A percentile compares a stretch with the other conserved stretches of the same genome.
Evolutionary conservation across 2,888 invertebrate species (phyloP).

Genomic region (Chymomyza amoena): DNA sequence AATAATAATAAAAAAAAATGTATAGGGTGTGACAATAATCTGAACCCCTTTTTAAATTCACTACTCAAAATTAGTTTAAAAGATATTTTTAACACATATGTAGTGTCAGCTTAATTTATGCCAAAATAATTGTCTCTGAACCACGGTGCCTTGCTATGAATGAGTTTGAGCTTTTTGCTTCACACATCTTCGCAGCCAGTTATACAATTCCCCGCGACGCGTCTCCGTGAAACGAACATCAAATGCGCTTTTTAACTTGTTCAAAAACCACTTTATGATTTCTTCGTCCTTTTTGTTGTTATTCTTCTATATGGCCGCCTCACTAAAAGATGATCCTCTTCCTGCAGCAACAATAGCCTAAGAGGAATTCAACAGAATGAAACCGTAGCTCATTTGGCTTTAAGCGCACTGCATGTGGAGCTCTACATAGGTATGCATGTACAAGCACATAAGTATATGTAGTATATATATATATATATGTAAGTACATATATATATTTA

Average conservation of each 20-base stretch:
- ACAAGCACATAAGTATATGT: background rate
- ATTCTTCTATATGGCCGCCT: slow-evolving; percentile 26
- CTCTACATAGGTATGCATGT: background rate
- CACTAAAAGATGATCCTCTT: slow-evolving; percentile 68
- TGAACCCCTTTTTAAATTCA: too few species aligned
- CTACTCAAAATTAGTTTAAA: too few species aligned
- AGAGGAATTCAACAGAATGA: slow-evolving; percentile 66
- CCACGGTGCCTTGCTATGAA: slow-evolving; percentile 63
- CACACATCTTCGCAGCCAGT: slow-evolving; percentile 17
- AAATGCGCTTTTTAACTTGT: slow-evolving; percentile 61
- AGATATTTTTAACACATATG: too few species aligned
- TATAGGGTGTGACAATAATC: too few species aligned
- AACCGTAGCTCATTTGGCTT: slow-evolving; percentile 71
- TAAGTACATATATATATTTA: background rate
- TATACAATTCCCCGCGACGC: slow-evolving; percentile 11
- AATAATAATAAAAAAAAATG: too few species aligned
- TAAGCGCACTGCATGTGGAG: slow-evolving; percentile 24
- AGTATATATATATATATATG: background rate
- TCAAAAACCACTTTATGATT: slow-evolving; percentile 70
- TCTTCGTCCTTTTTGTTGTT: slow-evolving; percentile 59
- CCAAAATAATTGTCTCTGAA: background rate
- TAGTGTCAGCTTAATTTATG: background rate
- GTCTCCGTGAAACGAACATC: background rate
- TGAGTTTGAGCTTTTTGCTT: slow-evolving; percentile 47
- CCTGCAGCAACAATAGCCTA: slow-evolving; percentile 64